phyloP scores from a whole-genome alignment of 2,888 invertebrate genomes.

The Busseola fusca region DNA sequence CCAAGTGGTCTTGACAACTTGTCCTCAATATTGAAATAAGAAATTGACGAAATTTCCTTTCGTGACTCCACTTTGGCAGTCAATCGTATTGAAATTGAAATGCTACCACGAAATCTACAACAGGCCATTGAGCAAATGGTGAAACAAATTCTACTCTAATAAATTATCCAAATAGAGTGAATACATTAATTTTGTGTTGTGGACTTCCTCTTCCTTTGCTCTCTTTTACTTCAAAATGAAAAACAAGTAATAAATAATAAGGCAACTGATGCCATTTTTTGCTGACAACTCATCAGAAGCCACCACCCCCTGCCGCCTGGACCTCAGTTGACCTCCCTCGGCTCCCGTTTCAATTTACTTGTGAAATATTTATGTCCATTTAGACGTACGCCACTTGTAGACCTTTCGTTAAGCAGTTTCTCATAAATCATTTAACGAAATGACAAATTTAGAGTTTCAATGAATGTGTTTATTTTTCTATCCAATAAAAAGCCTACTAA shows the following conservation, averaged over 20 bases:
- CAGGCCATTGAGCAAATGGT: conserved; percentile 23
- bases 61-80: conserved; percentile 43
- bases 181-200: conserved; percentile 37
- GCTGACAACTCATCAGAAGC: conserved; percentile 56
- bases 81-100: conserved; percentile 52
- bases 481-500: conserved; percentile 14
- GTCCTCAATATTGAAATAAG: conserved; percentile 68
- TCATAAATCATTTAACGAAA: conserved; percentile 67
- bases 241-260: conserved; percentile 52
- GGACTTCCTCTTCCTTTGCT: conserved; percentile 20
- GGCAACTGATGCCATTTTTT: conserved; percentile 45
- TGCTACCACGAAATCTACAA: conserved; percentile 32
- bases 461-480: conserved; percentile 59
- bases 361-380: conserved; percentile 75
- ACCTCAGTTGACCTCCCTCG: conserved; percentile 39
- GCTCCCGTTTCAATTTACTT: conserved; percentile 70
- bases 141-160: conserved; percentile 29
- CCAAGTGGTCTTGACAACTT: conserved; percentile 69
- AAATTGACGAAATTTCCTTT: conserved; percentile 57
- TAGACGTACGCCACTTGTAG: conserved; percentile 67
- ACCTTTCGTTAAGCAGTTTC: conserved; percentile 60
- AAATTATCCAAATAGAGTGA: conserved; percentile 43
- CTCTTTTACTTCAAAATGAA: conserved; percentile 38
- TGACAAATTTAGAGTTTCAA: conserved; percentile 62
- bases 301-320: conserved; percentile 23